Evolutionary conservation across 2,113 vertebrate species (phyloP).

Genomic region (Cacatua alba): DNA sequence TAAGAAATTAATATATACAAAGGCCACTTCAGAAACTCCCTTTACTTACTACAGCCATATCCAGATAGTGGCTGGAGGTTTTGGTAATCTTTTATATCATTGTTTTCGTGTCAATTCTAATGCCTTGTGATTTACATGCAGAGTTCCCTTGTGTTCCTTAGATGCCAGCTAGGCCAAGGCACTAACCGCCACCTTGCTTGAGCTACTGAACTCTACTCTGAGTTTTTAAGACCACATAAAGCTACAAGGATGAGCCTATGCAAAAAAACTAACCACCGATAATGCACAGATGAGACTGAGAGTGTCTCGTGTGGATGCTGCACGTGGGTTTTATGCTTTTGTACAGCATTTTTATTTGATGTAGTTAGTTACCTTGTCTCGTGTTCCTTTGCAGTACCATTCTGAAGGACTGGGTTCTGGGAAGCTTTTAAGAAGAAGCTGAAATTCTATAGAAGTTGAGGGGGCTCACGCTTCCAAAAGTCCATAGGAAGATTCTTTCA

Average conservation of each 20-base stretch:
- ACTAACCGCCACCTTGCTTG: not conserved
- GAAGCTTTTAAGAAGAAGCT: not conserved
- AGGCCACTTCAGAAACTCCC: not conserved
- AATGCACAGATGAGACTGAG: not conserved
- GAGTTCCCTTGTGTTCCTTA: not conserved
- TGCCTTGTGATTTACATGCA: not conserved
- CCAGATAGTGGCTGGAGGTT: not conserved
- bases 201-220: not conserved
- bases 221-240: not conserved
- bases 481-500: not conserved
- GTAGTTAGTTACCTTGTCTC: not conserved
- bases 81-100: not conserved
- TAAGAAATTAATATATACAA: not conserved
- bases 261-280: not conserved
- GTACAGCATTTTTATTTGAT: not conserved
- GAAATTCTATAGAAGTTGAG: not conserved
- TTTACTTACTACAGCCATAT: not conserved
- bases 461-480: not conserved
- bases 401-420: not conserved
- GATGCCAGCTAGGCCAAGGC: not conserved
- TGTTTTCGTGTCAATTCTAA: not conserved
- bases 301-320: not conserved
- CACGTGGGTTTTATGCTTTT: not conserved
- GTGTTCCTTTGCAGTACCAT: not conserved
- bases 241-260: not conserved